Conservation (phyloP, 2,888 invertebrate species). For the Cantharis rustica region DNA sequence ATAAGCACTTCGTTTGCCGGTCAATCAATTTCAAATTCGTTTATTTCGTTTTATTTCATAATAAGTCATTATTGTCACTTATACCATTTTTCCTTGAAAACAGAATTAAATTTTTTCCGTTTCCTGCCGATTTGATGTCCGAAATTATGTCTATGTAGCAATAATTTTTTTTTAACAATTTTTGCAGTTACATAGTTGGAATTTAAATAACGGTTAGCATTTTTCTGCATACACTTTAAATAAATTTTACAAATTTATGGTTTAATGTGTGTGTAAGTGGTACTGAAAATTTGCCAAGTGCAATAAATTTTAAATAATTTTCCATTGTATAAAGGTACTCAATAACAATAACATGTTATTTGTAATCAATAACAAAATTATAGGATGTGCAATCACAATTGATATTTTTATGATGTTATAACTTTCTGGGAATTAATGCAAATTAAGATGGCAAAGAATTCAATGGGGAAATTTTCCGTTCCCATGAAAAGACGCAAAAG, state of each 20-base stretch:
- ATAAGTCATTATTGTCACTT: no score
- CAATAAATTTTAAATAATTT: background rate
- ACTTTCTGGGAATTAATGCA: background rate
- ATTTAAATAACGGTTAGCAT: background rate
- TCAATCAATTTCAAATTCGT: background rate
- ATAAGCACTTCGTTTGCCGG: background rate
- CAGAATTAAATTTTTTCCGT: background rate
- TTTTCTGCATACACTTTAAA: background rate
- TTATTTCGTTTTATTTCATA: background rate
- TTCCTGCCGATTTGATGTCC: background rate
- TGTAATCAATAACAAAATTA: background rate
- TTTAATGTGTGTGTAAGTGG: background rate
- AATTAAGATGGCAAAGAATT: background rate
- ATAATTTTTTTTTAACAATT: background rate
- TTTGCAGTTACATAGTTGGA: background rate
- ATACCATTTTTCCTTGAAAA: background rate
- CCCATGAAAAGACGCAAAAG: background rate
- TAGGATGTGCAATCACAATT: background rate
- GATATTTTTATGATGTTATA: background rate
- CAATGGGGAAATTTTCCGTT: background rate
- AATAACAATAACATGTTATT: no score
- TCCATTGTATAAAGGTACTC: background rate
- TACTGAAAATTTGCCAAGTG: background rate
- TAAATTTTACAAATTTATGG: background rate
- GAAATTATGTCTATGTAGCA: background rate